Evolutionary conservation across 2,113 vertebrate species (phyloP).

Genomic region (Recurvirostra avosetta): DNA sequence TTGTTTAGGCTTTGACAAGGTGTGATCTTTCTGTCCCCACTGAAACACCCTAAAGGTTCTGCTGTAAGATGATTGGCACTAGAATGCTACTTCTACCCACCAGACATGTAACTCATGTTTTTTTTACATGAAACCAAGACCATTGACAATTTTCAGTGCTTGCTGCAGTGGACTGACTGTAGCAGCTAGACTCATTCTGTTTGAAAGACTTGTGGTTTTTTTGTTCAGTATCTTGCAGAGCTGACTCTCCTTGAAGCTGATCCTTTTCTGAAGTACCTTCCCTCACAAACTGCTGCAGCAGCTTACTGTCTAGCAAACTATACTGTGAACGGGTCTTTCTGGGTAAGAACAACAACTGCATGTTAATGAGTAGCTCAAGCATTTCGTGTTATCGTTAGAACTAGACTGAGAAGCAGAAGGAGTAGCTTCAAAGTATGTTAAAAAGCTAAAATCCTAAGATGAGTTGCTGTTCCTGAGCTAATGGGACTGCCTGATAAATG

Average conservation of each 20-base stretch:
- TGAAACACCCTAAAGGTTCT: neutral
- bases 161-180: neutral
- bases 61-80: neutral
- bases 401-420: neutral
- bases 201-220: neutral
- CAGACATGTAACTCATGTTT: neutral
- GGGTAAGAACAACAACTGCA: constrained; percentile 73
- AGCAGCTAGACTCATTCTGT: neutral
- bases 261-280: constrained; percentile 83
- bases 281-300: constrained; percentile 88
- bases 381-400: neutral
- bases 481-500: neutral
- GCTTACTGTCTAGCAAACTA: constrained; percentile 89
- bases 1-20: neutral
- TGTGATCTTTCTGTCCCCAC: neutral
- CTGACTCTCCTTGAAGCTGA: constrained; percentile 88
- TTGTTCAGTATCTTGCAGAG: constrained; percentile 86
- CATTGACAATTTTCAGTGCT: fast-evolving
- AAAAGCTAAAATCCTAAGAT: neutral
- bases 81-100: neutral
- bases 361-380: neutral
- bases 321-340: constrained; percentile 79
- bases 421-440: neutral
- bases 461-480: neutral
- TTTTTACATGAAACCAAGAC: neutral